Conservation (phyloP, 2,888 invertebrate species). For the Tipula helvola region DNA sequence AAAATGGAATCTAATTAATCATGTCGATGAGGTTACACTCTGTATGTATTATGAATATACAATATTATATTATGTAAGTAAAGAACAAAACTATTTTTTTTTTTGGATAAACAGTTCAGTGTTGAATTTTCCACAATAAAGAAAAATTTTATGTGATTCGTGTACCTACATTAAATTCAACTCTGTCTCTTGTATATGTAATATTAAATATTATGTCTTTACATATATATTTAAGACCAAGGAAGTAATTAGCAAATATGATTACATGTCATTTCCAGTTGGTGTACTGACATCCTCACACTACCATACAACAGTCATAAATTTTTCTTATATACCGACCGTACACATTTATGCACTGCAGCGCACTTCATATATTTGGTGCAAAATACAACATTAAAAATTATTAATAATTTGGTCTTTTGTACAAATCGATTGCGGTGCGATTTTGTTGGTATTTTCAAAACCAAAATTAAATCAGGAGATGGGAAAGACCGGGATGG, state of each 20-base stretch:
- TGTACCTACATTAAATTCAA: background rate
- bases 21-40: conserved; percentile 9
- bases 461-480: background rate
- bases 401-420: background rate
- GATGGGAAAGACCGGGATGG: background rate
- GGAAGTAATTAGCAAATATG: conserved; percentile 7
- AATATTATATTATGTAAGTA: background rate
- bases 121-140: background rate
- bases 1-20: conserved; percentile 9
- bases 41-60: background rate
- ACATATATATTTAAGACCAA: background rate
- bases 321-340: background rate
- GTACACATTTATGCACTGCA: background rate
- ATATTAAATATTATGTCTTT: background rate
- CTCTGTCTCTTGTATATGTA: background rate
- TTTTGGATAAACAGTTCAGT: background rate
- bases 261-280: conserved; percentile 8
- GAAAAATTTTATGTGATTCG: background rate
- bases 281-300: background rate
- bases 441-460: background rate
- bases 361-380: background rate
- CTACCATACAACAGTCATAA: background rate
- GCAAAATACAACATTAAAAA: background rate
- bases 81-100: background rate
- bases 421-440: background rate